Conservation (phyloP, 2,888 invertebrate genomes). For the Nezara viridula region DNA sequence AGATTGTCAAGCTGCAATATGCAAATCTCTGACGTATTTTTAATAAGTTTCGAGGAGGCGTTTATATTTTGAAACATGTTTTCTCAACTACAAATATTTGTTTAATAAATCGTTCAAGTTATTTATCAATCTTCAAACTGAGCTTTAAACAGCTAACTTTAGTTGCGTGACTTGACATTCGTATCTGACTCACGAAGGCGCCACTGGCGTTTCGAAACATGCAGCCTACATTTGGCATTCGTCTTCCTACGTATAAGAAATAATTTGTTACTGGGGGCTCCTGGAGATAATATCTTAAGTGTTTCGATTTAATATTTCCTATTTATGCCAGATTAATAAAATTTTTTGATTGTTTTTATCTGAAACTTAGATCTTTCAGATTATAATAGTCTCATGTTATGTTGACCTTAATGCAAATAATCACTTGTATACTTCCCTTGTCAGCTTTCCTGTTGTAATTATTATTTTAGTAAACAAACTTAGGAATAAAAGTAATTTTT, state of each 20-base stretch:
- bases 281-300: neutral
- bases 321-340: neutral
- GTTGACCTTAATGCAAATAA: too few species aligned
- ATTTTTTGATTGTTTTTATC: neutral
- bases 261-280: neutral
- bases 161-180: neutral
- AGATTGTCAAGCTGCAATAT: too few species aligned
- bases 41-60: too few species aligned
- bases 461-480: too few species aligned
- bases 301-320: neutral
- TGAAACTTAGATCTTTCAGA: neutral
- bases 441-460: too few species aligned
- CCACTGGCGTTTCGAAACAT: constrained; percentile 23
- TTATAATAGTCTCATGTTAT: neutral
- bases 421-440: too few species aligned
- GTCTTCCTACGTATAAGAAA: neutral
- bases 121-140: neutral
- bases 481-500: too few species aligned
- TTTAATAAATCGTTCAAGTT: neutral
- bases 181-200: constrained; percentile 5
- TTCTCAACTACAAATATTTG: neutral
- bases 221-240: constrained; percentile 33
- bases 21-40: too few species aligned
- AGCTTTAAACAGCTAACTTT: neutral
- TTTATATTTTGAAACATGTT: too few species aligned